Percentiles rank a stretch among this genome's conserved stretches.
Conservation (phyloP, 1,140 invertebrate genomes). For the Hydropsyche tenuis region DNA sequence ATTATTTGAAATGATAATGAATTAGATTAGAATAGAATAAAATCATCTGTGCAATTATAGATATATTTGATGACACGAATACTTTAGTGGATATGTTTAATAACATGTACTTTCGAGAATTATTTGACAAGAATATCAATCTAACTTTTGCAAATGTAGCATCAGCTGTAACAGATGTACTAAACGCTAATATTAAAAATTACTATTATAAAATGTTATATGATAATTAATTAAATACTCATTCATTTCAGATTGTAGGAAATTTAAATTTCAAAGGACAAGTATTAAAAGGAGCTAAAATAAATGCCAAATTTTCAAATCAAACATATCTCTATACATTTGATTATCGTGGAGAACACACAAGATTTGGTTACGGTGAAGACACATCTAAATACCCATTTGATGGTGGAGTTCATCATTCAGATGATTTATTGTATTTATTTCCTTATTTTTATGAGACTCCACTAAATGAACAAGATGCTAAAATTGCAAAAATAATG, state of each 20-base stretch:
- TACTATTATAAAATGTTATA: no score
- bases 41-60: constrained; percentile 8
- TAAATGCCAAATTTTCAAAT: constrained; percentile 8
- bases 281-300: constrained; percentile 33
- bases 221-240: no score
- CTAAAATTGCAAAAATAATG: constrained; percentile 54
- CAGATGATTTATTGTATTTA: constrained; percentile 56
- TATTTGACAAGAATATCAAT: constrained; percentile 14
- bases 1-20: no score
- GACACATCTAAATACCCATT: constrained; percentile 56
- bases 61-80: constrained; percentile 2
- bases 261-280: constrained; percentile 1
- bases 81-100: constrained; percentile 29
- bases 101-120: constrained; percentile 28
- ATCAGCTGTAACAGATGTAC: constrained; percentile 36
- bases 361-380: constrained; percentile 55
- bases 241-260: constrained; percentile 16
- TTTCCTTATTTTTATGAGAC: constrained; percentile 51
- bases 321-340: constrained; percentile 35
- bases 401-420: constrained; percentile 57
- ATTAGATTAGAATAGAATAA: no score
- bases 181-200: no score
- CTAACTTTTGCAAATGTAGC: constrained; percentile 22
- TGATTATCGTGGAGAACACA: constrained; percentile 41
- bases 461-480: constrained; percentile 53